These are phyloP conservation scores for Cydia amplana DNA, from an alignment of 1,140 invertebrate genomes.

Conservation along the genomic window DNA sequence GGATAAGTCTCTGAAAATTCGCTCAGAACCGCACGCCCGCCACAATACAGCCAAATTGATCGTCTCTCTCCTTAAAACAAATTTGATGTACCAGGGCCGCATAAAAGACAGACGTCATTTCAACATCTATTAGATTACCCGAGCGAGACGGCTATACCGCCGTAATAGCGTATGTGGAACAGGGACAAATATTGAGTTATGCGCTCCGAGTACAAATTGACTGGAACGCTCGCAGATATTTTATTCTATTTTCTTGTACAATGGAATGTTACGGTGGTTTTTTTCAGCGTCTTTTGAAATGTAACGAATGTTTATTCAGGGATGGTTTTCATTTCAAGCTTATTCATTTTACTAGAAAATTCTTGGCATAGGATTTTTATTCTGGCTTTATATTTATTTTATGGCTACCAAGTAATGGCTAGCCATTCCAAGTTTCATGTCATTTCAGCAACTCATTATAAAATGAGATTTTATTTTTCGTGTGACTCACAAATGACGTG, in stretches of 20 bases:
- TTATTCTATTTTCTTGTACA: constrained; percentile 12
- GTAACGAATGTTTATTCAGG: not conserved
- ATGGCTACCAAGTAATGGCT: too few relatives aligned
- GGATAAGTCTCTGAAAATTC: not conserved
- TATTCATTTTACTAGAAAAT: not conserved
- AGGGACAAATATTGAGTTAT: constrained; percentile 7
- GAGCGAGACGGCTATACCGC: not conserved
- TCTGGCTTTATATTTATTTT: too few relatives aligned
- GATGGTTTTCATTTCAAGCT: not conserved
- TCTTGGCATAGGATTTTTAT: not conserved
- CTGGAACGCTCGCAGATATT: not conserved
- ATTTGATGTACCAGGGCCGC: constrained; percentile 18
- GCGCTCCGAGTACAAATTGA: constrained; percentile 4
- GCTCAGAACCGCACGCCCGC: not conserved
- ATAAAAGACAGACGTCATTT: constrained; percentile 11
- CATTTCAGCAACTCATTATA: too few relatives aligned
- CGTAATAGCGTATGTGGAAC: not conserved
- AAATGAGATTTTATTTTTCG: too few relatives aligned
- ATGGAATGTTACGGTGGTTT: constrained; percentile 16
- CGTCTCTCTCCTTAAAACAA: constrained; percentile 11
- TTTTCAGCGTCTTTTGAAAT: not conserved
- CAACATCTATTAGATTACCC: constrained; percentile 15
- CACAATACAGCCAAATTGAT: constrained; percentile 16
- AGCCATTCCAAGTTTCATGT: too few relatives aligned
- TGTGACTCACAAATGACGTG: not conserved